phyloP scores from a whole-genome alignment of 2,888 invertebrate species.

The Cephus spinipes region DNA sequence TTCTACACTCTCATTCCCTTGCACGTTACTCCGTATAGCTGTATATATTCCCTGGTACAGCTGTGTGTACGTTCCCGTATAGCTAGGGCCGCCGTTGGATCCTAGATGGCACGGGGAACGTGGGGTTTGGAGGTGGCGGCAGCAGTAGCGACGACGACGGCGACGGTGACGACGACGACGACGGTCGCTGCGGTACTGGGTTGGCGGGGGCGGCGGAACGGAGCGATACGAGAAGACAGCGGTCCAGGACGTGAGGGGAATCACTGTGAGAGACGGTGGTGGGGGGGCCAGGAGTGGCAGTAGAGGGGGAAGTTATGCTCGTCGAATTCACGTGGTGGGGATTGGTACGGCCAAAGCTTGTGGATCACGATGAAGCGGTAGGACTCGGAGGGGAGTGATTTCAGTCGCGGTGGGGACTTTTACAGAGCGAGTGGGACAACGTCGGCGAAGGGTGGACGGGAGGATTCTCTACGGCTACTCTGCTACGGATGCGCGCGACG shows the following conservation, averaged over 20 bases:
- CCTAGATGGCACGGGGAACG: slow-evolving; percentile 26
- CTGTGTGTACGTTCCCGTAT: slow-evolving; percentile 10
- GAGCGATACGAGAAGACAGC: slow-evolving; percentile 34
- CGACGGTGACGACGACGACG: slow-evolving; percentile 3
- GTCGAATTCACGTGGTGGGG: slow-evolving; percentile 42
- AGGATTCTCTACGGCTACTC: slow-evolving; percentile 39
- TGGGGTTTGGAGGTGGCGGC: slow-evolving; percentile 18
- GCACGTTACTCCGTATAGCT: slow-evolving; percentile 22
- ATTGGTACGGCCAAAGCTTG: slow-evolving; percentile 29
- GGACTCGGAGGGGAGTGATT: slow-evolving; percentile 16
- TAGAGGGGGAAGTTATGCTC: slow-evolving; percentile 47
- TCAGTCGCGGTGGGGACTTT: slow-evolving; percentile 25
- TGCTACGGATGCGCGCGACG: slow-evolving; percentile 63
- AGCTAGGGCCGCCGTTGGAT: slow-evolving; percentile 19
- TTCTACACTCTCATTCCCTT: slow-evolving; percentile 2
- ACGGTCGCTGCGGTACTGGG: slow-evolving; percentile 23
- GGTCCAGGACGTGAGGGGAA: slow-evolving; percentile 19
- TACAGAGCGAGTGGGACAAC: slow-evolving; percentile 12
- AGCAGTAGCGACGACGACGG: neutral
- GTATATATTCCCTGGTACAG: slow-evolving; percentile 27
- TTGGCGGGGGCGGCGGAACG: slow-evolving; percentile 24
- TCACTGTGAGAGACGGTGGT: slow-evolving; percentile 12
- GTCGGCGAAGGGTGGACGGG: neutral
- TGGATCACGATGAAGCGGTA: no score
- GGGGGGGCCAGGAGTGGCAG: slow-evolving; percentile 25